Conservation (phyloP, 2,113 vertebrate species). For the Carollia perspicillata region DNA sequence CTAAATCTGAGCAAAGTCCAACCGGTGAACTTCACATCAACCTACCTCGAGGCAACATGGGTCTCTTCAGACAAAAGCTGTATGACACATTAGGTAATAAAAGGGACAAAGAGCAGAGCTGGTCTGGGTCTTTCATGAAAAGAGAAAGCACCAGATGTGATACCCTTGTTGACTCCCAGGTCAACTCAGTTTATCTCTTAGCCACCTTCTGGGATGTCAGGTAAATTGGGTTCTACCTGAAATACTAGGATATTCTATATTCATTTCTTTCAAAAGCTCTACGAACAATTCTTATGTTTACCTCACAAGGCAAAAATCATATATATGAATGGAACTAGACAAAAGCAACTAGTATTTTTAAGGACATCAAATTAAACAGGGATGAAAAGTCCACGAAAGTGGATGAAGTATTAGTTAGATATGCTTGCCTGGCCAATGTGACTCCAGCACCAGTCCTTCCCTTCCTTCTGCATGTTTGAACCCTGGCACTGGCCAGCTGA, state of each 20-base stretch:
- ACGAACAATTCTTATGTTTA: neutral
- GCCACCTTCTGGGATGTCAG: neutral
- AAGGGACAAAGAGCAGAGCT: rapidly evolving
- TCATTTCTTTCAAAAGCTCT: neutral
- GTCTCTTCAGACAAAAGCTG: neutral
- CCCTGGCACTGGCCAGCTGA: neutral
- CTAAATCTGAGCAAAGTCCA: neutral
- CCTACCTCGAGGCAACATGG: neutral
- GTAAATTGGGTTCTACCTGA: neutral
- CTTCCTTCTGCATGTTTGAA: neutral
- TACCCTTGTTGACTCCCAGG: neutral
- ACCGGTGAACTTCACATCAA: neutral
- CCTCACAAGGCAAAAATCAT: neutral
- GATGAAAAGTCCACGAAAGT: neutral
- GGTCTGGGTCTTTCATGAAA: neutral
- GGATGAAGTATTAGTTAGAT: neutral
- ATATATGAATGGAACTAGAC: neutral
- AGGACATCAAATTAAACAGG: neutral
- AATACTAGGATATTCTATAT: neutral
- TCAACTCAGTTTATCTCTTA: neutral
- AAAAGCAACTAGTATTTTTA: neutral
- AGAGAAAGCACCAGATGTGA: neutral
- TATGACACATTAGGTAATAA: neutral
- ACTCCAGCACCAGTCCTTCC: neutral
- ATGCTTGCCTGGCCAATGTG: neutral